A percentile compares a stretch with the other conserved stretches of the same genome.
Conservation (phyloP, 2,888 invertebrate genomes). For the Electrophaes corylata region DNA sequence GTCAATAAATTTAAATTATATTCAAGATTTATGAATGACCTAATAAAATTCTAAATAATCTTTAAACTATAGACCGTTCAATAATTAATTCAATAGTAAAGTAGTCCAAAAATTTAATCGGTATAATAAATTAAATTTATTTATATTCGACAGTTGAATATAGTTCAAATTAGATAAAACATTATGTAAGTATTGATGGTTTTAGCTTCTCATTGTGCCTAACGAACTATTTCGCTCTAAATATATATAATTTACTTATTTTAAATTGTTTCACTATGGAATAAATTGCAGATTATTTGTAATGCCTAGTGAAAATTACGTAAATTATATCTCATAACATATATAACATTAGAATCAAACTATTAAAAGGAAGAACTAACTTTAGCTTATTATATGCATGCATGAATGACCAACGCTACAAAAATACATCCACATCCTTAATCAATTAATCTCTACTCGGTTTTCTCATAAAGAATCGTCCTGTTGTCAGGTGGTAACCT, state of each 20-base stretch:
- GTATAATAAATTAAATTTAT: slow-evolving; percentile 20
- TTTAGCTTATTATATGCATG: no score
- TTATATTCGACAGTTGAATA: slow-evolving; percentile 11
- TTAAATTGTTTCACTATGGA: neutral
- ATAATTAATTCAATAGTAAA: slow-evolving; percentile 1
- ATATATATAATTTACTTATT: neutral
- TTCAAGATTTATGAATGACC: slow-evolving; percentile 5
- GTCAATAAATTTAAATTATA: neutral
- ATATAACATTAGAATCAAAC: no score
- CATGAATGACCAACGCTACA: no score
- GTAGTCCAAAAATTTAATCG: slow-evolving; percentile 3
- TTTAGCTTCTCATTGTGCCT: neutral
- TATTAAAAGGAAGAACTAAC: no score
- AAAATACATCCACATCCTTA: no score
- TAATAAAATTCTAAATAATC: slow-evolving; percentile 10
- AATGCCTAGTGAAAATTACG: no score
- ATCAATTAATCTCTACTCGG: no score
- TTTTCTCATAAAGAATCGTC: no score
- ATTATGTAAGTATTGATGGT: neutral
- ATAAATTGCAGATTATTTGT: neutral
- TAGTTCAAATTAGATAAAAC: slow-evolving; percentile 12
- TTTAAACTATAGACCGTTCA: neutral
- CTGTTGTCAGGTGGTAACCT: no score
- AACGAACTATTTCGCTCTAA: neutral
- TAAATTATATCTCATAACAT: no score